Conservation (phyloP, 2,888 invertebrate species). For the Caenorhabditis zanzibari region DNA sequence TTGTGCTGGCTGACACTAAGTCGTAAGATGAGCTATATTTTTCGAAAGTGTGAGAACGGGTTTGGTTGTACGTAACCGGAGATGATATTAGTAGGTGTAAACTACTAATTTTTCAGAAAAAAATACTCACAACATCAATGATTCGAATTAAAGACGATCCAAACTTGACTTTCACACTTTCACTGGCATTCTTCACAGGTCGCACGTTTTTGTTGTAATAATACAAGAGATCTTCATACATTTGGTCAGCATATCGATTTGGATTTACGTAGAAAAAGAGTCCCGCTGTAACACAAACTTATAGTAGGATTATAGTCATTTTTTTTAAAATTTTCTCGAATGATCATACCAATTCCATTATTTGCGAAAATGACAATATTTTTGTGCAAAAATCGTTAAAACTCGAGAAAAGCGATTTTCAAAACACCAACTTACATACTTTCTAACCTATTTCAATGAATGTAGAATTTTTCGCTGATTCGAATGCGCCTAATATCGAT, state of each 20-base stretch:
- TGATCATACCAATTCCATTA: too few relatives aligned
- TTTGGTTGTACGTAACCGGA: constrained; percentile 35
- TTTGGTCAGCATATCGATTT: constrained; percentile 74
- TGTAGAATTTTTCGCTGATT: too few relatives aligned
- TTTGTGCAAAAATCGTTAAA: too few relatives aligned
- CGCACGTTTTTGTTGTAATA: constrained; percentile 83
- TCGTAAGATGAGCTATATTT: constrained; percentile 52
- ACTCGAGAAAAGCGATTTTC: too few relatives aligned
- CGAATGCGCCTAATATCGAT: too few relatives aligned
- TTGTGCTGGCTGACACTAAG: constrained; percentile 41
- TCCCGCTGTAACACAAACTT: constrained; percentile 27
- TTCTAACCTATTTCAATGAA: too few relatives aligned
- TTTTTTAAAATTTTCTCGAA: too few relatives aligned
- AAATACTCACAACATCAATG: constrained; percentile 82
- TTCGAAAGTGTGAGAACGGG: constrained; percentile 44
- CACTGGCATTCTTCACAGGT: constrained; percentile 82
- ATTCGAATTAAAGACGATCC: constrained; percentile 83
- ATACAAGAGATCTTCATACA: constrained; percentile 83
- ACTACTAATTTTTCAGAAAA: neutral
- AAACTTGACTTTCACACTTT: constrained; percentile 82
- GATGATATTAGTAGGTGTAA: neutral
- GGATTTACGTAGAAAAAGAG: constrained; percentile 54
- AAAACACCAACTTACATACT: too few relatives aligned
- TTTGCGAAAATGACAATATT: too few relatives aligned
- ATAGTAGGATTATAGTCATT: too few relatives aligned